Evolutionary conservation across 2,113 vertebrate genomes (phyloP).

Genomic region (Speoplatyrhinus poulsoni): DNA sequence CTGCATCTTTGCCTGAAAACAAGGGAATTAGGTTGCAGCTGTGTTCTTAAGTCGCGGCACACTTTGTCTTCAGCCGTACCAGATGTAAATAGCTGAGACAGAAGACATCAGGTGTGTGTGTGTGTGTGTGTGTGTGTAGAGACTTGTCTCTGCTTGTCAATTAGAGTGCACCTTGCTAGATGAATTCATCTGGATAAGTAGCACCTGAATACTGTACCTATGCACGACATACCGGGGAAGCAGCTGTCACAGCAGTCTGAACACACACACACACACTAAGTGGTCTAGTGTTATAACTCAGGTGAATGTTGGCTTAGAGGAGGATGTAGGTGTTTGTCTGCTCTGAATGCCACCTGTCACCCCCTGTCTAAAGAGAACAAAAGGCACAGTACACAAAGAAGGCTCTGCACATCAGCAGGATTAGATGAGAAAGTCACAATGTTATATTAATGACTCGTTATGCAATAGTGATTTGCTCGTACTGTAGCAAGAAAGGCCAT

Average conservation of each 20-base stretch:
- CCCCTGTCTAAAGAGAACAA: constrained; percentile 56
- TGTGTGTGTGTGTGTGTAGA: constrained; percentile 25
- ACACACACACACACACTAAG: constrained; percentile 48
- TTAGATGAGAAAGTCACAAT: constrained; percentile 22
- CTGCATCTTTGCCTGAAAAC: not conserved
- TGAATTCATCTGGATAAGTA: constrained; percentile 65
- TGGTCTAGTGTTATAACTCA: constrained; percentile 60
- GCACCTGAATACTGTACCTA: constrained; percentile 61
- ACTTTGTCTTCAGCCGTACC: constrained; percentile 20
- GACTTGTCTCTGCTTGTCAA: constrained; percentile 69
- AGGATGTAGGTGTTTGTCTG: constrained; percentile 63
- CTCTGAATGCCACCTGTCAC: constrained; percentile 67
- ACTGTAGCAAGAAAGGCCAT: not conserved
- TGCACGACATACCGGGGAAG: constrained; percentile 51
- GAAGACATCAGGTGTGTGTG: constrained; percentile 62
- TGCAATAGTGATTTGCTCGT: not conserved
- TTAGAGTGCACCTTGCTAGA: constrained; percentile 57
- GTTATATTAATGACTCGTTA: constrained; percentile 13
- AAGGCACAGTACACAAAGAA: constrained; percentile 36
- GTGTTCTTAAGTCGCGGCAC: constrained; percentile 37
- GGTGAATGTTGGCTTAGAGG: constrained; percentile 62
- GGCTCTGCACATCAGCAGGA: constrained; percentile 18
- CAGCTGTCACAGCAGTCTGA: constrained; percentile 52
- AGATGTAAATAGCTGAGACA: constrained; percentile 46
- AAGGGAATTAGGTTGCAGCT: constrained; percentile 48